Conservation (phyloP, 2,113 vertebrate genomes). For the Indri indri region DNA sequence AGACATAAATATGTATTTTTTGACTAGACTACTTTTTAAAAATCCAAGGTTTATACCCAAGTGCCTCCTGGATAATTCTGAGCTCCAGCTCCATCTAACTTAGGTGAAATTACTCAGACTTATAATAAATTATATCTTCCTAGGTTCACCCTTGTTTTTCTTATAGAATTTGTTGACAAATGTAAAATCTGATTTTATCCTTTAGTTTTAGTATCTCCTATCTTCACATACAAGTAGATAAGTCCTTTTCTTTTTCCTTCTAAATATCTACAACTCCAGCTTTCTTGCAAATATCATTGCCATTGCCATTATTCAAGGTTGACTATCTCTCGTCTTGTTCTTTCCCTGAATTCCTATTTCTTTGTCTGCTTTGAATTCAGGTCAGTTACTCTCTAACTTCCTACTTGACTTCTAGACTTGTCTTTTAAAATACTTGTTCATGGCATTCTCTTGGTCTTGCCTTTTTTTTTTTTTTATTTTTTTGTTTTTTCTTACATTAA, state of each 20-base stretch:
- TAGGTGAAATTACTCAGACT: background rate
- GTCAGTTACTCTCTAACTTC: background rate
- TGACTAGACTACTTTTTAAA: background rate
- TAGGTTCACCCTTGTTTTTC: background rate
- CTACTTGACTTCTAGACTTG: background rate
- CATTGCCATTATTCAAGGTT: background rate
- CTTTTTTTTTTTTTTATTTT: background rate
- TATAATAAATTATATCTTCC: background rate
- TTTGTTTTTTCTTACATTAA: background rate
- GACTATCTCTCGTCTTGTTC: background rate
- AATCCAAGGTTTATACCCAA: background rate
- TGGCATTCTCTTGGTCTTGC: background rate
- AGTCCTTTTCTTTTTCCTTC: background rate
- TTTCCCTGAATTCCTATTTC: background rate
- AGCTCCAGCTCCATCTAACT: background rate
- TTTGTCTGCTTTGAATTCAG: background rate
- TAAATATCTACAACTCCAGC: background rate
- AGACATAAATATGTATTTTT: background rate
- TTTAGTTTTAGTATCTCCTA: background rate
- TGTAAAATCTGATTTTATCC: background rate
- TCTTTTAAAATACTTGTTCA: background rate
- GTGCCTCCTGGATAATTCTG: background rate
- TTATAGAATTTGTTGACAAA: background rate
- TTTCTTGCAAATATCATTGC: background rate
- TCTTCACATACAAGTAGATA: background rate